phyloP scores from a whole-genome alignment of 2,113 vertebrate species.

The Tyto alba region DNA sequence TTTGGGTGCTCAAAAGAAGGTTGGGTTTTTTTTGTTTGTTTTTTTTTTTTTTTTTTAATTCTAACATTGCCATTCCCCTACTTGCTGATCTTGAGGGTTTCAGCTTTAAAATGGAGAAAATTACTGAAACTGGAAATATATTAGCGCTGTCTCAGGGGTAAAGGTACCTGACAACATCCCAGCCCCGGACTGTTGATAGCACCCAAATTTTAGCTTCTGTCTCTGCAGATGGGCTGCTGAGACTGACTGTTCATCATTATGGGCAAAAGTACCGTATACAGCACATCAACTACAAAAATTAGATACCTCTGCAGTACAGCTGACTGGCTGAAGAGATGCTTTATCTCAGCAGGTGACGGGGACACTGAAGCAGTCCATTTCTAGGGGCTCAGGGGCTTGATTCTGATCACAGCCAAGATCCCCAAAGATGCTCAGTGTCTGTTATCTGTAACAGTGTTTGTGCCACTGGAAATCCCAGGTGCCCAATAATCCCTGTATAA shows the following conservation, averaged over 20 bases:
- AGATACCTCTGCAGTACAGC: not conserved
- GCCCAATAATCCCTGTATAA: not conserved
- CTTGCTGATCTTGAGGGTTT: not conserved
- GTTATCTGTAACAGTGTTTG: not conserved
- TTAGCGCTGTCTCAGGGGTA: not conserved
- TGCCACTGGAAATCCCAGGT: not conserved
- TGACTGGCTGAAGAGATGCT: not conserved
- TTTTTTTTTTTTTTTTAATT: not conserved
- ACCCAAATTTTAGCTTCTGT: not conserved
- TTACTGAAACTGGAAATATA: not conserved
- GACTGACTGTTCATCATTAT: not conserved
- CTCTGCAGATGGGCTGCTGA: not conserved
- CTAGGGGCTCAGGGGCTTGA: not conserved
- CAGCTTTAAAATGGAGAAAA: not conserved
- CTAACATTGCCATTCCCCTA: rapidly evolving
- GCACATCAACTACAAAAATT: not conserved
- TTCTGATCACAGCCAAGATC: not conserved
- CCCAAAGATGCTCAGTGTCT: not conserved
- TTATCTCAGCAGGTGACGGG: not conserved
- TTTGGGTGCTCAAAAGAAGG: not conserved
- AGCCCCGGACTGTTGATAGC: not conserved
- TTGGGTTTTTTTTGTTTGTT: rapidly evolving
- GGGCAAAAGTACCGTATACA: not conserved
- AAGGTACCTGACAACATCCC: not conserved
- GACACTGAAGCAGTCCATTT: not conserved